phyloP scores from a whole-genome alignment of 2,797 vertebrate genomes.

The Harpagifer antarcticus region DNA sequence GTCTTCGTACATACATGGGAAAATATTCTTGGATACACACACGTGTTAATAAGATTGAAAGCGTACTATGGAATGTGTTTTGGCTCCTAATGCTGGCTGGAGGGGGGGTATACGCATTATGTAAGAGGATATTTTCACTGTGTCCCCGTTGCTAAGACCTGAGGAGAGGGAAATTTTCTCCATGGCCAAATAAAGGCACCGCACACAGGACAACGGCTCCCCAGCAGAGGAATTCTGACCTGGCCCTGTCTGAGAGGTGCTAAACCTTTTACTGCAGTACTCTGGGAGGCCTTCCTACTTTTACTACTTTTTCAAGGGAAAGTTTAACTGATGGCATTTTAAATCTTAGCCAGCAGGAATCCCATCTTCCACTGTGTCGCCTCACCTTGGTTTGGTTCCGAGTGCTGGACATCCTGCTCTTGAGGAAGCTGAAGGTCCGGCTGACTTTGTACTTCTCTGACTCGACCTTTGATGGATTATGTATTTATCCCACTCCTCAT shows the following conservation, averaged over 20 bases:
- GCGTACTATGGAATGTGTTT: conserved; percentile 74
- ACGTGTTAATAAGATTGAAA: conserved; percentile 39
- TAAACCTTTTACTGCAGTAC: conserved; percentile 64
- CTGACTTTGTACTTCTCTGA: conserved; percentile 95
- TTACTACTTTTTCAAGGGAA: background rate
- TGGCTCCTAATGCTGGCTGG: conserved; percentile 61
- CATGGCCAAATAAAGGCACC: conserved; percentile 75
- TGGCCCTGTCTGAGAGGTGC: conserved; percentile 37
- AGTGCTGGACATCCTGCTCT: conserved; percentile 95
- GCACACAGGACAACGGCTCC: conserved; percentile 56
- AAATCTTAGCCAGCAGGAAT: conserved; percentile 13
- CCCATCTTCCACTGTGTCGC: conserved; percentile 19
- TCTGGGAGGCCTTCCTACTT: conserved; percentile 25
- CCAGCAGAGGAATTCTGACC: conserved; percentile 69
- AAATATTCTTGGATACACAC: conserved; percentile 48
- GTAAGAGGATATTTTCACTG: conserved; percentile 77
- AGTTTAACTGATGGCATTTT: conserved; percentile 19
- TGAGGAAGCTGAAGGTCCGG: conserved; percentile 95
- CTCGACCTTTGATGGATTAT: conserved; percentile 89
- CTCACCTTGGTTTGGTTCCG: conserved; percentile 91
- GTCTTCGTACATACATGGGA: conserved; percentile 31
- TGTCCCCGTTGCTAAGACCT: conserved; percentile 76
- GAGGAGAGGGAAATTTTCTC: conserved; percentile 67
- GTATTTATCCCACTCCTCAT: conserved; percentile 93
- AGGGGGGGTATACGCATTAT: conserved; percentile 65